Conservation (phyloP, 2,113 vertebrate genomes). For the Dicerorhinus sumatrensis region DNA sequence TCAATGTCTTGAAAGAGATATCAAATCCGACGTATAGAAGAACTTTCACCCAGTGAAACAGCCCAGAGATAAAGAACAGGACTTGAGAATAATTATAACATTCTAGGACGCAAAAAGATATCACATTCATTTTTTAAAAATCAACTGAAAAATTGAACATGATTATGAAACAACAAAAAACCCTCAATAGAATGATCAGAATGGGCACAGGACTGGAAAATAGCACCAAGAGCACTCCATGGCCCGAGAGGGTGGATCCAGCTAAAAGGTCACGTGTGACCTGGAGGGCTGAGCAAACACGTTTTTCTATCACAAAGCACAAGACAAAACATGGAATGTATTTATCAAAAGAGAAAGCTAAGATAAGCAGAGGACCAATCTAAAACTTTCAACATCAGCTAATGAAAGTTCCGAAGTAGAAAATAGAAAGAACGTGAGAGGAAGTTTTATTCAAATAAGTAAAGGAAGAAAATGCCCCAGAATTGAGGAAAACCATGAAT, state of each 20-base stretch:
- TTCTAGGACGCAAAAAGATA: background rate
- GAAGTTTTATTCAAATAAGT: background rate
- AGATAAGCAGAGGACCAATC: background rate
- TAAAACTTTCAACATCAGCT: constrained; percentile 21
- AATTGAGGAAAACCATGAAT: background rate
- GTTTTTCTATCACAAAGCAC: background rate
- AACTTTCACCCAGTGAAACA: background rate
- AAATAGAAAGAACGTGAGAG: background rate
- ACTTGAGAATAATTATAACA: background rate
- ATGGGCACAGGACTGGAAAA: background rate
- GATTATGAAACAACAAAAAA: background rate
- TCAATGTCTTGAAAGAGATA: background rate
- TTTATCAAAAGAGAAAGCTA: background rate
- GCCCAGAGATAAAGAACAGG: background rate
- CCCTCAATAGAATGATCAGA: background rate
- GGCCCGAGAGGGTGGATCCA: too few relatives aligned
- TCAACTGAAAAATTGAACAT: background rate
- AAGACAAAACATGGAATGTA: background rate
- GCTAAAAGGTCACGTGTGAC: background rate
- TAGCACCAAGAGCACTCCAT: too few relatives aligned
- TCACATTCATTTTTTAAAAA: background rate
- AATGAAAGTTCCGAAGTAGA: constrained; percentile 8
- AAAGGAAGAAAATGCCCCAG: background rate
- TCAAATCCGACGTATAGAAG: background rate
- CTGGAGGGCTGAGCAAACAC: background rate